Evolutionary conservation across 1,140 invertebrate genomes (phyloP).

Genomic region (Oreohelix idahoensis): DNA sequence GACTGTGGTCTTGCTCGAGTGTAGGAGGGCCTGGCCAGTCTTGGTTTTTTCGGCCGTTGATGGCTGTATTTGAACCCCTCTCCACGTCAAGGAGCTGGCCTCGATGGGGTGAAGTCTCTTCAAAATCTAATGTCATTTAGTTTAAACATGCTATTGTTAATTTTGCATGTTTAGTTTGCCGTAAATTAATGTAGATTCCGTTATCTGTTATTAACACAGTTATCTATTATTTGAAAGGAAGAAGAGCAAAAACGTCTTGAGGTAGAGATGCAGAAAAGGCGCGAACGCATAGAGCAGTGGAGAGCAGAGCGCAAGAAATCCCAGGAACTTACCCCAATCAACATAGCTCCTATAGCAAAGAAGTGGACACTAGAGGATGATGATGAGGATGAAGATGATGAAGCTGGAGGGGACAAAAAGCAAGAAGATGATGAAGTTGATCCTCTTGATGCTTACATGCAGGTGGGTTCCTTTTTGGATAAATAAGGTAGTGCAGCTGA

Average conservation of each 20-base stretch:
- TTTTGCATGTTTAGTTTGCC: not conserved
- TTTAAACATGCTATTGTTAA: no score
- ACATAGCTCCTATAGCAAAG: conserved; percentile 63
- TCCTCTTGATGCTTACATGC: conserved; percentile 97
- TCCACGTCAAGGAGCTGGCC: no score
- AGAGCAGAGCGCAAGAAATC: conserved; percentile 84
- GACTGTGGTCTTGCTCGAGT: no score
- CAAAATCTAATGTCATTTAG: no score
- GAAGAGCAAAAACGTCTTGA: conserved; percentile 85
- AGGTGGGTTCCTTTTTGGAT: conserved; percentile 74
- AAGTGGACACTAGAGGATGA: conserved; percentile 85
- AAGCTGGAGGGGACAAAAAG: conserved; percentile 48
- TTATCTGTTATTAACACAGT: no score
- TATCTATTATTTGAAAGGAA: conserved; percentile 69
- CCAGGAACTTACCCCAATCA: conserved; percentile 63
- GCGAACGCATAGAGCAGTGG: conserved; percentile 95
- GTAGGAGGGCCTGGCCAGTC: no score
- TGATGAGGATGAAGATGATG: conserved; percentile 69
- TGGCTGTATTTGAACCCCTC: no score
- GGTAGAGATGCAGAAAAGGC: conserved; percentile 94
- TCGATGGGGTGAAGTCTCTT: no score
- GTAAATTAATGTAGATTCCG: no score
- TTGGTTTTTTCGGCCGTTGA: no score
- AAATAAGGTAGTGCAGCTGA: not conserved
- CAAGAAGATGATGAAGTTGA: conserved; percentile 85